These are phyloP conservation scores for Conus canariensis DNA, from an alignment of 2,888 invertebrate species.

Conservation along the genomic window DNA sequence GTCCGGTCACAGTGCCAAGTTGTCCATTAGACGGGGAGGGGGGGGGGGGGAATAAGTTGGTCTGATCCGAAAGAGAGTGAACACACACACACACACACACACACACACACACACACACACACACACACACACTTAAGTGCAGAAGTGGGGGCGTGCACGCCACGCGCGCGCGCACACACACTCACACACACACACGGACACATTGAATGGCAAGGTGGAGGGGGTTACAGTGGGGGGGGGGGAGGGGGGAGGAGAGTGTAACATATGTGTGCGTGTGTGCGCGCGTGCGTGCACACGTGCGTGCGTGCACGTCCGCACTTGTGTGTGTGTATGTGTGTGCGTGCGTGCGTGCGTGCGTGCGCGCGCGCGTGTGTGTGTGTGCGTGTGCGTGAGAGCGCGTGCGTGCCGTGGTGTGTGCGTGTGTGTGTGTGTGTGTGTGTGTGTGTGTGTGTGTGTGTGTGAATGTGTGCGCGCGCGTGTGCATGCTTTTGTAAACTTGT, in stretches of 20 bases:
- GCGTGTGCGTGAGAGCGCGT: background rate
- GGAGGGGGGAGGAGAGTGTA: too few relatives aligned
- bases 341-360: background rate
- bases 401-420: background rate
- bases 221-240: background rate
- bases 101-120: too few relatives aligned
- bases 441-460: constrained; percentile 17
- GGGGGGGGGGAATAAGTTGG: too few relatives aligned
- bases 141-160: too few relatives aligned
- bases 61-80: too few relatives aligned
- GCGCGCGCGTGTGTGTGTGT: background rate
- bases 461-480: background rate
- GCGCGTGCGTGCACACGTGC: background rate
- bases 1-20: too few relatives aligned
- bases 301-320: constrained; percentile 10
- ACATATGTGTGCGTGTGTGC: too few relatives aligned
- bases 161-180: too few relatives aligned
- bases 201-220: background rate
- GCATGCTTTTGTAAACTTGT: background rate
- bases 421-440: constrained; percentile 8
- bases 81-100: too few relatives aligned
- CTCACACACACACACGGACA: background rate
- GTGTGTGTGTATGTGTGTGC: constrained; percentile 16
- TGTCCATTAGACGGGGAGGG: too few relatives aligned
- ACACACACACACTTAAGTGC: too few relatives aligned